A percentile compares a stretch with the other conserved stretches of the same genome.
Evolutionary conservation across 2,113 vertebrate genomes (phyloP).

Genomic region (Hippoglossus stenolepis): DNA sequence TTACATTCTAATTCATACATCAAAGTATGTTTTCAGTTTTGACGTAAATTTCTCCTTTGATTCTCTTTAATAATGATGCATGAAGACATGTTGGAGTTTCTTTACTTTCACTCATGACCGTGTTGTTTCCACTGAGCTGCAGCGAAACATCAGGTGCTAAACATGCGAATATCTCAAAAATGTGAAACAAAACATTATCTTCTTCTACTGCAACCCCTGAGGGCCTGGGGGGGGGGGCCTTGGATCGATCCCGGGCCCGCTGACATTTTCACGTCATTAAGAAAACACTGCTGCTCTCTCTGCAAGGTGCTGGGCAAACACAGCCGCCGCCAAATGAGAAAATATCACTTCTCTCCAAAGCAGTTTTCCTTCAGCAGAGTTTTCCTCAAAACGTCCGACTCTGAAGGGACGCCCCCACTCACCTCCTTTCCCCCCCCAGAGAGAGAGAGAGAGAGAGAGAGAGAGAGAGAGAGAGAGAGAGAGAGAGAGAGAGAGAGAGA

Average conservation of each 20-base stretch:
- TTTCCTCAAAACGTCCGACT: too few species aligned
- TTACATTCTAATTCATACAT: too few species aligned
- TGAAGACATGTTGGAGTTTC: too few species aligned
- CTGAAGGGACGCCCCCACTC: background rate
- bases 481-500: too few species aligned
- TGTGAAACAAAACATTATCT: background rate
- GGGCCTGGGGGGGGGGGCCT: background rate
- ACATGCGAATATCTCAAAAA: background rate
- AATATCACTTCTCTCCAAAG: conserved; percentile 60
- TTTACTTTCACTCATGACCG: too few species aligned
- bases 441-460: background rate
- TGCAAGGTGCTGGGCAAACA: conserved; percentile 78
- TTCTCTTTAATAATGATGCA: too few species aligned
- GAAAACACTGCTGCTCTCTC: conserved; percentile 70
- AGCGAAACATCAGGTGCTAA: too few species aligned
- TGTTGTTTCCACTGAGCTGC: too few species aligned
- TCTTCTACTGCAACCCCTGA: background rate
- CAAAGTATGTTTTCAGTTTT: too few species aligned
- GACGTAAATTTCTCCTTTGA: too few species aligned
- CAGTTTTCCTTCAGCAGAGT: conserved; percentile 28
- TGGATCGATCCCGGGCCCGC: conserved; percentile 45
- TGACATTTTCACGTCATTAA: conserved; percentile 75
- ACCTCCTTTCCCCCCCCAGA: background rate
- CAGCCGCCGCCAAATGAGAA: conserved; percentile 63
- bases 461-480: background rate